Evolutionary conservation across 2,888 invertebrate genomes (phyloP).

Genomic region (Dyspetes luteomarginatus): DNA sequence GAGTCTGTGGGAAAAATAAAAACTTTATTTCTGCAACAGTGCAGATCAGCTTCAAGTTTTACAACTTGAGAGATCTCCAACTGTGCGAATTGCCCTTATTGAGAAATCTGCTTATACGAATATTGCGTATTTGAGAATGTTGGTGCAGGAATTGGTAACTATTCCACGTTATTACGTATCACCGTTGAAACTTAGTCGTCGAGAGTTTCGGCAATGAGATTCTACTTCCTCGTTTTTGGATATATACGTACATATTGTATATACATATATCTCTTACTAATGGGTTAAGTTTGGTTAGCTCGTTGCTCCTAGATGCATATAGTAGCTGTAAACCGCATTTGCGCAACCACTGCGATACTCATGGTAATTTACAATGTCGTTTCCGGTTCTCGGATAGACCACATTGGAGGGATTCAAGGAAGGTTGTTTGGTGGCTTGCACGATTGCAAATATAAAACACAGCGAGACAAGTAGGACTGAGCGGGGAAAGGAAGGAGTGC

Average conservation of each 20-base stretch:
- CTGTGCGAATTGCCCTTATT: background rate
- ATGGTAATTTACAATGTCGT: slow-evolving; percentile 60
- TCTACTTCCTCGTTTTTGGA: background rate
- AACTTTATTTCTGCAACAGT: too few species aligned
- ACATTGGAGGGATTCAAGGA: background rate
- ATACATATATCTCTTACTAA: slow-evolving; percentile 14
- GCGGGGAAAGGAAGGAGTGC: background rate
- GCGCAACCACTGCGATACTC: slow-evolving; percentile 47
- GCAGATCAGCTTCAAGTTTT: background rate
- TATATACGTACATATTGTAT: slow-evolving; percentile 3
- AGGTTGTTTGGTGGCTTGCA: slow-evolving; percentile 17
- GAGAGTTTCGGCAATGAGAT: slow-evolving; percentile 16
- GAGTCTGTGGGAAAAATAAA: too few species aligned
- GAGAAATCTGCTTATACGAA: slow-evolving; percentile 14
- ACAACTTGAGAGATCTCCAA: background rate
- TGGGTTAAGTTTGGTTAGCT: slow-evolving; percentile 43
- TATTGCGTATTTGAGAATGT: slow-evolving; percentile 1
- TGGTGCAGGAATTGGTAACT: slow-evolving; percentile 24
- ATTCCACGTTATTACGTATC: slow-evolving; percentile 15
- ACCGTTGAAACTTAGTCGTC: slow-evolving; percentile 27
- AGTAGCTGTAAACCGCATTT: slow-evolving; percentile 22
- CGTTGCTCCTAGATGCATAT: slow-evolving; percentile 4
- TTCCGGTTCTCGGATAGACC: slow-evolving; percentile 35
- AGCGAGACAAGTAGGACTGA: background rate
- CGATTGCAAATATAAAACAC: slow-evolving; percentile 9